phyloP scores from a whole-genome alignment of 35 echinoderm and acorn worm species.

The Acanthaster planci region DNA sequence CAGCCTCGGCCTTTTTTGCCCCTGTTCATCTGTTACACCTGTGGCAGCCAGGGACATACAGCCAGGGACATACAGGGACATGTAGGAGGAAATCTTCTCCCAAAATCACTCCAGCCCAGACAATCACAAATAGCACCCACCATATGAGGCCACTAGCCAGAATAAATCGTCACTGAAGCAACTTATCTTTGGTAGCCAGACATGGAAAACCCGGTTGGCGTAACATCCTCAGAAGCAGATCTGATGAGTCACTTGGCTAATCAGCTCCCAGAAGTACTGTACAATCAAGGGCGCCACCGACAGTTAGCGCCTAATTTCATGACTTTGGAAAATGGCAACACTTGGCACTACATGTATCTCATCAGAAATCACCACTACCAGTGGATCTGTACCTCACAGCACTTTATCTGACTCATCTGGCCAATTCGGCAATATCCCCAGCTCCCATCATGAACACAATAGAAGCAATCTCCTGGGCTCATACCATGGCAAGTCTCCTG shows the following conservation, averaged over 20 bases:
- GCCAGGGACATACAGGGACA: too few species aligned
- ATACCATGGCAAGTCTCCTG: not conserved
- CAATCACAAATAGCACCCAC: too few species aligned
- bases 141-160: too few species aligned
- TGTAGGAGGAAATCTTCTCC: too few species aligned
- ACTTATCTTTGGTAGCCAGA: conserved; percentile 1
- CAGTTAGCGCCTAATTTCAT: not conserved
- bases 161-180: too few species aligned
- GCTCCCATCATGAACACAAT: not conserved
- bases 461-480: conserved; percentile 18
- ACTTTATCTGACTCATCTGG: not conserved
- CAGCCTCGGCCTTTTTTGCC: too few species aligned
- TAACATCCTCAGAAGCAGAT: not conserved
- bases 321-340: not conserved
- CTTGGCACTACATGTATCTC: not conserved
- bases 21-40: too few species aligned
- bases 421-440: not conserved
- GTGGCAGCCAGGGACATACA: too few species aligned
- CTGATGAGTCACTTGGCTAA: not conserved
- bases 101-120: too few species aligned
- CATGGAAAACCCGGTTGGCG: not conserved
- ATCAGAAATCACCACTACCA: not conserved
- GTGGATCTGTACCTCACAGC: not conserved
- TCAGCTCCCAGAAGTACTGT: not conserved
- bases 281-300: not conserved